These are phyloP conservation scores for Steinernema khuongi DNA, from an alignment of 1,140 invertebrate species.

Conservation along the genomic window DNA sequence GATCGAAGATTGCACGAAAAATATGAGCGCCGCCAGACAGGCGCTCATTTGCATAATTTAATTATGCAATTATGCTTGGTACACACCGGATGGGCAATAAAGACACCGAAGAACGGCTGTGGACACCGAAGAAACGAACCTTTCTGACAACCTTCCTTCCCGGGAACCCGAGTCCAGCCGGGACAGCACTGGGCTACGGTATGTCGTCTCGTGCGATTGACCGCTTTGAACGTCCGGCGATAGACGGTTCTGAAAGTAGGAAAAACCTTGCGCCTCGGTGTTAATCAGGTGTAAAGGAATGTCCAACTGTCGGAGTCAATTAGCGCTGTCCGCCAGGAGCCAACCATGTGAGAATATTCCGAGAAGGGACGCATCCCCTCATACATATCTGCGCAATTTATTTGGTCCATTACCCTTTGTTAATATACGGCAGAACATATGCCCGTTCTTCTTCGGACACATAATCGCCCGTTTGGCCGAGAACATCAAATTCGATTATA, in stretches of 20 bases:
- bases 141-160: slow-evolving; percentile 58
- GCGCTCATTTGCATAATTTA: slow-evolving; percentile 5
- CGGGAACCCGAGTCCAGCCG: slow-evolving; percentile 60
- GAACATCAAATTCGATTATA: slow-evolving; percentile 17
- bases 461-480: not conserved
- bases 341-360: not conserved
- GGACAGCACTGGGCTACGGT: slow-evolving; percentile 61
- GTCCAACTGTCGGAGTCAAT: not conserved
- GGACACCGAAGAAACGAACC: slow-evolving; percentile 40
- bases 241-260: slow-evolving; percentile 61
- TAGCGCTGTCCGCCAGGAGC: not conserved
- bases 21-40: not conserved
- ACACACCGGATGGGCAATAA: not conserved
- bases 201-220: slow-evolving; percentile 56
- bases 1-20: not conserved
- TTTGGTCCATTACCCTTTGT: slow-evolving; percentile 13
- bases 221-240: slow-evolving; percentile 59
- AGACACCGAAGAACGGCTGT: not conserved
- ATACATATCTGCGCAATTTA: not conserved
- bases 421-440: not conserved
- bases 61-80: not conserved
- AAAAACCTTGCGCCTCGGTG: slow-evolving; percentile 18
- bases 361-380: not conserved
- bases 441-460: not conserved
- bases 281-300: not conserved